A percentile compares a stretch with the other conserved stretches of the same genome.
These are phyloP conservation scores for Scaptomyza graminum DNA, from an alignment of 1,140 invertebrate genomes.

Conservation along the genomic window DNA sequence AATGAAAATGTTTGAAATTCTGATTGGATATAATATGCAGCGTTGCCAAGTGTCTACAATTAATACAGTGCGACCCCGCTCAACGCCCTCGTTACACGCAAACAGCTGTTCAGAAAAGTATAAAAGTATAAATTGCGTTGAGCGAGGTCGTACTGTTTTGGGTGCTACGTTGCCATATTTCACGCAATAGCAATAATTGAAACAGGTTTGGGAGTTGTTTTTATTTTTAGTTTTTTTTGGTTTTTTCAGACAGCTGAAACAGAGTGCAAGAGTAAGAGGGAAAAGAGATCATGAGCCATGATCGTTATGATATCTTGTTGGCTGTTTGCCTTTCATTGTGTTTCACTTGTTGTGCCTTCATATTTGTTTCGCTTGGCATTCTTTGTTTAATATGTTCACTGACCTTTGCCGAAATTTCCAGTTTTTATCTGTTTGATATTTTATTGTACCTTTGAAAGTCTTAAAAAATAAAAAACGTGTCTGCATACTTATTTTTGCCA, in stretches of 20 bases:
- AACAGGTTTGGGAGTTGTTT: slow-evolving; percentile 64
- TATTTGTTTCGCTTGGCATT: slow-evolving; percentile 33
- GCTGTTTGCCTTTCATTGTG: slow-evolving; percentile 38
- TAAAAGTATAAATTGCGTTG: too few species aligned
- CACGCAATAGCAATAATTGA: slow-evolving; percentile 71
- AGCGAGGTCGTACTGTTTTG: too few species aligned
- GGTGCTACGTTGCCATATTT: slow-evolving; percentile 75
- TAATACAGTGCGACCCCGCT: slow-evolving; percentile 48
- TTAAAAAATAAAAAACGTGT: slow-evolving; percentile 26
- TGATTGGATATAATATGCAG: slow-evolving; percentile 55
- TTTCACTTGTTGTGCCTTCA: slow-evolving; percentile 54
- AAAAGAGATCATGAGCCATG: slow-evolving; percentile 58
- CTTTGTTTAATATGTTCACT: slow-evolving; percentile 76
- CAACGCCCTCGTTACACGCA: too few species aligned
- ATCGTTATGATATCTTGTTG: slow-evolving; percentile 43
- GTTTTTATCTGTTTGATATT: slow-evolving; percentile 44
- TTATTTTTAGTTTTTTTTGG: not conserved
- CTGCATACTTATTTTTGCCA: slow-evolving; percentile 37
- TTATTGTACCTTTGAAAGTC: slow-evolving; percentile 14
- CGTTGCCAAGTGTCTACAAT: slow-evolving; percentile 52
- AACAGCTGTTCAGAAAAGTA: too few species aligned
- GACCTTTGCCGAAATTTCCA: slow-evolving; percentile 74
- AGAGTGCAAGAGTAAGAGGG: not conserved
- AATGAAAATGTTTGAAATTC: slow-evolving; percentile 76
- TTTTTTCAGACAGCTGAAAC: not conserved